A percentile compares a stretch with the other conserved stretches of the same genome.
Evolutionary conservation across 1,140 invertebrate species (phyloP).

Genomic region (Bombus ignitus): DNA sequence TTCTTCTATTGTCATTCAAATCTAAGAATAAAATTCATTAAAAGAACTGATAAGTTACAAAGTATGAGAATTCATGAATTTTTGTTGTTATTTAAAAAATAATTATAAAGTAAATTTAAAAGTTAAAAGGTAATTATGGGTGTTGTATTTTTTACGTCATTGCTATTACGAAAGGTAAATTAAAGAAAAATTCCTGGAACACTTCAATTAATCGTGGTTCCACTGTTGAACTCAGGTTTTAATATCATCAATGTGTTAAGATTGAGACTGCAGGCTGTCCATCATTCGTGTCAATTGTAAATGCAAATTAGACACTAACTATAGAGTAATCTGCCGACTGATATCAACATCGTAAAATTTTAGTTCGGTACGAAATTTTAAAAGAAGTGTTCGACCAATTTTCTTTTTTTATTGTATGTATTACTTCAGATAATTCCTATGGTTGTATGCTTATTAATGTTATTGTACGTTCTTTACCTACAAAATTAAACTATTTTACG

Average conservation of each 20-base stretch:
- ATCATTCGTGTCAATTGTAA: conserved; percentile 5
- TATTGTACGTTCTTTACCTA: not conserved
- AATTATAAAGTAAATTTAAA: too few relatives aligned
- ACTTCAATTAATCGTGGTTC: conserved; percentile 4
- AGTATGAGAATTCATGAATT: not conserved
- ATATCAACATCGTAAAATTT: not conserved
- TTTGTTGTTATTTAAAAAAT: not conserved
- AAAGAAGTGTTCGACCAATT: not conserved
- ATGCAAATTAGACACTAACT: conserved; percentile 2
- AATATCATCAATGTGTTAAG: conserved; percentile 18
- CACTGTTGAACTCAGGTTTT: not conserved
- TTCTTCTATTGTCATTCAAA: not conserved
- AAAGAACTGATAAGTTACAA: not conserved
- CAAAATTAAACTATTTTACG: not conserved
- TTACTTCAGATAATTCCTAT: not conserved
- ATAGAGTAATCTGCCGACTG: not conserved
- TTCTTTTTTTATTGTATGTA: not conserved
- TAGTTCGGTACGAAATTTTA: not conserved
- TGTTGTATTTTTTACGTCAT: not conserved
- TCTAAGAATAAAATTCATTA: not conserved
- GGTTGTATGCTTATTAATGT: not conserved
- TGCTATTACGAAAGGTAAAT: not conserved
- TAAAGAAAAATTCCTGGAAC: not conserved
- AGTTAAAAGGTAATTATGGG: not conserved
- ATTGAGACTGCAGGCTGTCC: not conserved